Percentiles rank a stretch among this genome's conserved stretches.
phyloP scores from a whole-genome alignment of 2,797 vertebrate genomes.

The Acrocephalus scirpaceus region DNA sequence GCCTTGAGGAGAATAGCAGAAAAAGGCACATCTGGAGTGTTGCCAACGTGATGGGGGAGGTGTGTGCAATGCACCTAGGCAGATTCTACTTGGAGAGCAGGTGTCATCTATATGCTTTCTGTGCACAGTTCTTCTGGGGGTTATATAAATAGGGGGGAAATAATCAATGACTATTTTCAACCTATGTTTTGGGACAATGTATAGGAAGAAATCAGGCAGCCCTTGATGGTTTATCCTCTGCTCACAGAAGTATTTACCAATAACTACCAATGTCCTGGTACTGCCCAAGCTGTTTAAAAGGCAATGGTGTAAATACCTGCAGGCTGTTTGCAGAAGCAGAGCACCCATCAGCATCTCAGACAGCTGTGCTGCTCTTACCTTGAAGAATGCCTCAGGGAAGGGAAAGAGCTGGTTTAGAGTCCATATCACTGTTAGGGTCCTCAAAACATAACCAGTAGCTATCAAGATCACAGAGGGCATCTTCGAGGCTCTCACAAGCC shows the following conservation, averaged over 20 bases:
- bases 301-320: neutral
- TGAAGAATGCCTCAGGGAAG: neutral
- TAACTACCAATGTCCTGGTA: neutral
- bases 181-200: neutral
- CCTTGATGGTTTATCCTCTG: neutral
- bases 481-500: neutral
- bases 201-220: neutral
- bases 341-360: accelerated
- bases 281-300: neutral
- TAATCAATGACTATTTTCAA: neutral
- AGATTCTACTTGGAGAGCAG: neutral
- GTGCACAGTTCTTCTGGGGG: neutral
- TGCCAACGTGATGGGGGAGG: neutral
- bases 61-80: neutral
- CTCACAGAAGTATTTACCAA: neutral
- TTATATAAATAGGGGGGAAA: neutral
- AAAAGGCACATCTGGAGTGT: neutral
- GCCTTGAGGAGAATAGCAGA: neutral
- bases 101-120: neutral
- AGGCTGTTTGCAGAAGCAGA: neutral
- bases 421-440: accelerated
- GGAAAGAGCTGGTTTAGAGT: neutral
- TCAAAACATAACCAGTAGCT: neutral
- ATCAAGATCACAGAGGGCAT: neutral
- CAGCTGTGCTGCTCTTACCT: neutral